A percentile compares a stretch with the other conserved stretches of the same genome.
Conservation (phyloP, 2,113 vertebrate genomes). For the Meles meles region DNA sequence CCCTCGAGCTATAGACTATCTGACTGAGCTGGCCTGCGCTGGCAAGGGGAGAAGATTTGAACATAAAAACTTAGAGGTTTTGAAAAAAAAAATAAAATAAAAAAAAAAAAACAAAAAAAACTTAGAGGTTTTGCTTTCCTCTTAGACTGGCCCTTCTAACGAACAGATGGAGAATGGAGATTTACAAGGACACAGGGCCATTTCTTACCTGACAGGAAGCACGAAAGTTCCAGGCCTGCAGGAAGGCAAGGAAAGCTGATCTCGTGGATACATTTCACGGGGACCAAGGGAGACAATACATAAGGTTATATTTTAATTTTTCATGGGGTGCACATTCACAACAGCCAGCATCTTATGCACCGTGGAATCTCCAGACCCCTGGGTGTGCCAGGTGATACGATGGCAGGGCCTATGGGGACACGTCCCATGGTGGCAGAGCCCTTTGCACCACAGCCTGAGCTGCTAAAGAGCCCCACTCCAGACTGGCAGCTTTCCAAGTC, state of each 20-base stretch:
- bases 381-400: neutral
- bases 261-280: neutral
- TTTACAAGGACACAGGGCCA: neutral
- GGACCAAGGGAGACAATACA: neutral
- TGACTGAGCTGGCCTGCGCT: neutral
- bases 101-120: too few species aligned
- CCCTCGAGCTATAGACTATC: neutral
- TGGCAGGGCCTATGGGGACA: too few species aligned
- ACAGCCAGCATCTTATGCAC: neutral
- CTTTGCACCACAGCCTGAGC: neutral
- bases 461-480: neutral
- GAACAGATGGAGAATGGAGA: neutral
- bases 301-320: neutral
- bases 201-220: neutral
- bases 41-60: neutral
- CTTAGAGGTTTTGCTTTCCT: neutral
- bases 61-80: neutral
- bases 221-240: neutral
- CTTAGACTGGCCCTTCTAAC: neutral
- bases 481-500: neutral
- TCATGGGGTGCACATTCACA: neutral
- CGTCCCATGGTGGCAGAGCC: neutral
- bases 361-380: neutral
- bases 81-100: too few species aligned
- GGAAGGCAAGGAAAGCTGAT: neutral